These are phyloP conservation scores for Acronicta aceris DNA, from an alignment of 2,888 invertebrate species.

Conservation along the genomic window DNA sequence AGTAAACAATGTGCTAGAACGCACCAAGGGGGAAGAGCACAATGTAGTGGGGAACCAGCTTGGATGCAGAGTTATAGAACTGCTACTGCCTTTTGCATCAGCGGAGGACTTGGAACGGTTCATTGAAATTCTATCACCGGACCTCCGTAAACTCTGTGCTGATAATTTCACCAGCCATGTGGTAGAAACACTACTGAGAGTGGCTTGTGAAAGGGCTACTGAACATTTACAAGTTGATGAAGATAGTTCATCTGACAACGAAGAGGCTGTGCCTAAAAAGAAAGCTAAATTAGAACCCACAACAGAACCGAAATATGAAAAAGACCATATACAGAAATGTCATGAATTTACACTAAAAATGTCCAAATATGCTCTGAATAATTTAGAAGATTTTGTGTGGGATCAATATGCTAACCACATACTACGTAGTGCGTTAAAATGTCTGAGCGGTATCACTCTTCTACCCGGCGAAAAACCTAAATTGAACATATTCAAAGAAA, in stretches of 20 bases:
- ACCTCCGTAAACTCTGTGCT: slow-evolving; percentile 92
- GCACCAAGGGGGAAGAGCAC: slow-evolving; percentile 92
- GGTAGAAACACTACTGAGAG: slow-evolving; percentile 91
- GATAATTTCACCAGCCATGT: slow-evolving; percentile 95
- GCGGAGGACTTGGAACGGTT: slow-evolving; percentile 90
- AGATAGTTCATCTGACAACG: slow-evolving; percentile 46
- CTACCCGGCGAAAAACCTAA: slow-evolving; percentile 83
- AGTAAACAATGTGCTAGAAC: slow-evolving; percentile 93
- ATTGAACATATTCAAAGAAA: slow-evolving; percentile 76
- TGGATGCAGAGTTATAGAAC: slow-evolving; percentile 93
- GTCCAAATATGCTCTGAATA: slow-evolving; percentile 94
- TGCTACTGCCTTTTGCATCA: slow-evolving; percentile 92
- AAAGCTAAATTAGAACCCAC: slow-evolving; percentile 65
- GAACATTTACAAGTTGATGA: slow-evolving; percentile 67
- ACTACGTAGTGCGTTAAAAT: slow-evolving; percentile 92
- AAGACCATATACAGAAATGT: slow-evolving; percentile 88
- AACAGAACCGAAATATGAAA: slow-evolving; percentile 70
- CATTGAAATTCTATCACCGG: slow-evolving; percentile 90
- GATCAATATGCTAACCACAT: slow-evolving; percentile 94
- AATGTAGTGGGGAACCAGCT: slow-evolving; percentile 94
- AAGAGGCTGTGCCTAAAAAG: slow-evolving; percentile 71
- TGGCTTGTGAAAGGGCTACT: slow-evolving; percentile 88
- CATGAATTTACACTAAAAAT: slow-evolving; percentile 91
- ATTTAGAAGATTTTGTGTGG: slow-evolving; percentile 95
- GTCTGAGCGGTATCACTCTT: slow-evolving; percentile 91